Evolutionary conservation across 2,113 vertebrate genomes (phyloP), one percentile per base, ranked within the genome.

Genomic region (Rhinichthys klamathensis): DNA sequence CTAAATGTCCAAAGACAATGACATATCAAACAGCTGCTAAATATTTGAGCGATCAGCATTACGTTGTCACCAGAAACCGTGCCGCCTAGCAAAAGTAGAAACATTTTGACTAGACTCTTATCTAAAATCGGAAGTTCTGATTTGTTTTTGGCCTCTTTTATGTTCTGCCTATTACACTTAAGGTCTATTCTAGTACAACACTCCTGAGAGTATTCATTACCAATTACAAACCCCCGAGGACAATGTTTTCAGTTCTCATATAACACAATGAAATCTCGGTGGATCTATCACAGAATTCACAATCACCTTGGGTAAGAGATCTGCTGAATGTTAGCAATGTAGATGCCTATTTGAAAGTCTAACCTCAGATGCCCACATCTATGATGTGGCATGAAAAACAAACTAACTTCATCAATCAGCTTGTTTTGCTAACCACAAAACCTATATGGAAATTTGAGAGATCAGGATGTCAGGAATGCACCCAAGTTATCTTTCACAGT

Each of bases 311-410:
- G 80, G 32, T 54, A 54, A 12, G 61, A 54, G 79, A 82, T 84
- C 58, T 18, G n/a, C 44, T 54, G 35, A 83, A 82, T 90, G 70
- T 81, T 86, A 80, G 76, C 73, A 85, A 63, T 82, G 77, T 74
- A 90, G 84, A 88, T 3, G 8, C 76, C 80, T 84, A 83, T 61
- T 75, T 63, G 44, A 80, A 73, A 75, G 79, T 85, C 82, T 80
- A 82, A 75, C 82, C 84, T 73, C 83, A 63, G 56, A 77, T 83
- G 51, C 67, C 23, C n/a, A 67, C 76, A 76, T 27, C 51, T 60
- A 46, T 27, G 38, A 75, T 56, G 84, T 56, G 35, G 70, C 72
- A 74, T 15, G 61, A 74, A 83, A 85, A 86, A 65, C 10, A 89
- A 6, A 87, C 85, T 87, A 6, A 87, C 85, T 87, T 89, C 18